phyloP scores from a whole-genome alignment of 2,888 invertebrate species.

The Nephrotoma flavescens region DNA sequence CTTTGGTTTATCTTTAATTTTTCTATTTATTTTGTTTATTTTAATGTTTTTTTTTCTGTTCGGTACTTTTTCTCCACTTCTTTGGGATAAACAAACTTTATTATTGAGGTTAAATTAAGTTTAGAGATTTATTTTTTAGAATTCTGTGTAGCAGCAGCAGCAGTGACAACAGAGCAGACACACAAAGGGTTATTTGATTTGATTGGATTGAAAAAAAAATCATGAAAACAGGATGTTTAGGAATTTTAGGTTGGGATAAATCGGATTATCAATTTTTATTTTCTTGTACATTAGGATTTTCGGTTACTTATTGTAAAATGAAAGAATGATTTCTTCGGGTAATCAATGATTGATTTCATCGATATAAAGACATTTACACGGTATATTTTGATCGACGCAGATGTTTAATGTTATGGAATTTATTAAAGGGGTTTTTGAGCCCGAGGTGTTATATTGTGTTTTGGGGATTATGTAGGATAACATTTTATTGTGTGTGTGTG shows the following conservation, averaged over 20 bases:
- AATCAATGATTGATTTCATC: not conserved
- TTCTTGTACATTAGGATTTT: not conserved
- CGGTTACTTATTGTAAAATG: not conserved
- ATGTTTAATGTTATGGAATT: not conserved
- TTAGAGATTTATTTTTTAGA: not conserved
- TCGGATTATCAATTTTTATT: not conserved
- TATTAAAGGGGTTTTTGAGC: not conserved
- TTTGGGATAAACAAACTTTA: not conserved
- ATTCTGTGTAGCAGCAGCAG: not conserved
- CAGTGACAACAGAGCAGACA: not conserved
- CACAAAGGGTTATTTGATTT: not conserved
- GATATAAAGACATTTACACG: not conserved
- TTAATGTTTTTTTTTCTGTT: not conserved
- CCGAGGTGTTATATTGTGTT: not conserved
- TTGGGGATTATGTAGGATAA: not conserved
- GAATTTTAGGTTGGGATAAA: not conserved
- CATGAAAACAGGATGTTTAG: not conserved
- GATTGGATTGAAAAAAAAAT: not conserved
- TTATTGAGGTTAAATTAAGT: not conserved
- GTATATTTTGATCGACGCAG: not conserved
- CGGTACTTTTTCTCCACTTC: not conserved
- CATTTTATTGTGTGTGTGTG: not conserved
- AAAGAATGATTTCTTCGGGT: not conserved
- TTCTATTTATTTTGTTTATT: not conserved
- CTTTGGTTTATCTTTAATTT: not conserved